A percentile compares a stretch with the other conserved stretches of the same genome.
phyloP scores from a whole-genome alignment of 2,888 invertebrate genomes.

The Polydrusus tereticollis region DNA sequence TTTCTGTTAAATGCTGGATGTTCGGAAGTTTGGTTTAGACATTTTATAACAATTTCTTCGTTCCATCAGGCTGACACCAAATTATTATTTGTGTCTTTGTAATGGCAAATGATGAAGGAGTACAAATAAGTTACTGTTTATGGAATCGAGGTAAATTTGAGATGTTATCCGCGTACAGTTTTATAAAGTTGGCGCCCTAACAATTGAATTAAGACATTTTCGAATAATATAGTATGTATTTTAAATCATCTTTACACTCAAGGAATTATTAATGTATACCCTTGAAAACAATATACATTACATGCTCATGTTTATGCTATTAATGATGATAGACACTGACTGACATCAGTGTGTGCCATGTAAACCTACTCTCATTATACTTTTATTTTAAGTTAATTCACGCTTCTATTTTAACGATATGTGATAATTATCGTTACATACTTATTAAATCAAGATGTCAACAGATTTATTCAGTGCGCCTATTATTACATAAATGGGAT shows the following conservation, averaged over 20 bases:
- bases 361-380: conserved; percentile 20
- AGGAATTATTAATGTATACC: conserved; percentile 10
- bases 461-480: neutral
- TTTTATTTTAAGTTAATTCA: conserved; percentile 17
- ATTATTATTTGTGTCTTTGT: too few species aligned
- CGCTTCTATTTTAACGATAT: neutral
- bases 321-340: conserved; percentile 28
- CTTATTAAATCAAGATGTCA: neutral
- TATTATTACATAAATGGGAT: neutral
- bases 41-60: too few species aligned
- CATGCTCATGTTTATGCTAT: conserved; percentile 13
- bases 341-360: conserved; percentile 19
- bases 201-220: neutral
- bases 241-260: neutral
- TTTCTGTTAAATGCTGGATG: too few species aligned
- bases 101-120: too few species aligned
- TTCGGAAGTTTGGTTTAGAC: too few species aligned
- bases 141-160: too few species aligned
- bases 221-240: neutral
- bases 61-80: too few species aligned
- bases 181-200: too few species aligned
- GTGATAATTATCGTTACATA: neutral
- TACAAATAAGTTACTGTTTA: too few species aligned
- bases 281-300: conserved; percentile 16
- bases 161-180: too few species aligned